Percentiles rank a stretch among this genome's conserved stretches.
Conservation (phyloP, 2,113 vertebrate genomes). For the Thamnophis sirtalis region DNA sequence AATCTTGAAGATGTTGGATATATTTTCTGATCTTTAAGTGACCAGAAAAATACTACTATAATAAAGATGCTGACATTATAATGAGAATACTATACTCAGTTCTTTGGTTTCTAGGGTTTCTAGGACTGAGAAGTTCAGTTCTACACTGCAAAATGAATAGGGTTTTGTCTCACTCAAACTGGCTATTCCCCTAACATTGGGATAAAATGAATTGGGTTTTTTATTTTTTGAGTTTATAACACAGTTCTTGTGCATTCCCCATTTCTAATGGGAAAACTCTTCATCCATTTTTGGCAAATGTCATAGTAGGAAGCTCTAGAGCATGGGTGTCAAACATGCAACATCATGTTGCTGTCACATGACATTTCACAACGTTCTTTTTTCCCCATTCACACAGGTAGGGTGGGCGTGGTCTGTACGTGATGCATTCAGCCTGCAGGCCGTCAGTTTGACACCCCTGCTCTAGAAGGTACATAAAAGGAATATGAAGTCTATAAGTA, state of each 20-base stretch:
- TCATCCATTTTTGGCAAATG: background rate
- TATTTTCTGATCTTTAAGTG: background rate
- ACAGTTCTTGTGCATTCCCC: background rate
- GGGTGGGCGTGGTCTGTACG: too few species aligned
- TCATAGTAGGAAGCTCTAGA: background rate
- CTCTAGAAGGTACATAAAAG: background rate
- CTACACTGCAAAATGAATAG: background rate
- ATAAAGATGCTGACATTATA: background rate
- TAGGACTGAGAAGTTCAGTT: background rate
- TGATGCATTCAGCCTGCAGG: too few species aligned
- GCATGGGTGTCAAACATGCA: too few species aligned
- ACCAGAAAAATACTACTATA: background rate
- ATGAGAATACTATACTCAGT: background rate
- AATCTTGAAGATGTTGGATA: background rate
- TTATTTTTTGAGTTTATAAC: background rate
- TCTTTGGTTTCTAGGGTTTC: background rate
- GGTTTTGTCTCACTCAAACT: background rate
- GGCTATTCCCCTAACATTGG: background rate
- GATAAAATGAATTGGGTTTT: background rate
- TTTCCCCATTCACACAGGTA: too few species aligned
- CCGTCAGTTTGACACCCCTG: too few species aligned
- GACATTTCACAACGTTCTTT: too few species aligned
- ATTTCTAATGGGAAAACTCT: background rate
- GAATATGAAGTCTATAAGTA: background rate
- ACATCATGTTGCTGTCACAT: too few species aligned